phyloP scores from a whole-genome alignment of 2,797 vertebrate species.

The Pelobates cultripes region DNA sequence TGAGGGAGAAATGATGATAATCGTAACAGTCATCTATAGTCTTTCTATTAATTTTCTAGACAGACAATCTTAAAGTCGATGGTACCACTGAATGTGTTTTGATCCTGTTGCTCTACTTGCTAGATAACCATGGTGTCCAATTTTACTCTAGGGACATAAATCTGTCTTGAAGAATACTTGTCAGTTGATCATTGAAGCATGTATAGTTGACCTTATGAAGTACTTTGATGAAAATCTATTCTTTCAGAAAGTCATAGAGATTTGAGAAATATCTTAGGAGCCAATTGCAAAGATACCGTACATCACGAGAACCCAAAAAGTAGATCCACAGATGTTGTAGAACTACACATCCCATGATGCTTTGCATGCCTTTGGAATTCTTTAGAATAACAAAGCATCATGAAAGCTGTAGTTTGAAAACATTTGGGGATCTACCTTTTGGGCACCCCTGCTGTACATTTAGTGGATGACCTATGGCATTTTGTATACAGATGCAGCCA shows the following conservation, averaged over 20 bases:
- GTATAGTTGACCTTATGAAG: not conserved
- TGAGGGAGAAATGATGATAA: not conserved
- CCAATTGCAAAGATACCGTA: not conserved
- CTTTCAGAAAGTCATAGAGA: not conserved
- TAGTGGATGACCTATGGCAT: not conserved
- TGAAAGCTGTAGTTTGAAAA: no score
- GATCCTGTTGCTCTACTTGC: not conserved
- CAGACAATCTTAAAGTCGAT: not conserved
- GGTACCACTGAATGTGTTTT: not conserved
- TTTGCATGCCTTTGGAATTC: no score
- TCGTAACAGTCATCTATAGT: not conserved
- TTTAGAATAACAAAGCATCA: no score
- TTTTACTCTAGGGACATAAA: not conserved
- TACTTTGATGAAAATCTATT: not conserved
- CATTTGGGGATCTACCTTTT: no score
- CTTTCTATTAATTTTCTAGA: not conserved
- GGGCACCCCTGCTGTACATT: not conserved
- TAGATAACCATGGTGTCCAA: not conserved
- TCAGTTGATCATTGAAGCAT: slow-evolving; percentile 1
- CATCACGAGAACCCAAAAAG: not conserved
- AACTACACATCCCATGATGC: no score
- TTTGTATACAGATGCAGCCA: not conserved
- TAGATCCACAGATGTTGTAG: no score
- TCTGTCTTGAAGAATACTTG: slow-evolving; percentile 9
- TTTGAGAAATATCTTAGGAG: not conserved